phyloP scores from a whole-genome alignment of 1,140 invertebrate genomes.

The Drosophila quadrilineata region DNA sequence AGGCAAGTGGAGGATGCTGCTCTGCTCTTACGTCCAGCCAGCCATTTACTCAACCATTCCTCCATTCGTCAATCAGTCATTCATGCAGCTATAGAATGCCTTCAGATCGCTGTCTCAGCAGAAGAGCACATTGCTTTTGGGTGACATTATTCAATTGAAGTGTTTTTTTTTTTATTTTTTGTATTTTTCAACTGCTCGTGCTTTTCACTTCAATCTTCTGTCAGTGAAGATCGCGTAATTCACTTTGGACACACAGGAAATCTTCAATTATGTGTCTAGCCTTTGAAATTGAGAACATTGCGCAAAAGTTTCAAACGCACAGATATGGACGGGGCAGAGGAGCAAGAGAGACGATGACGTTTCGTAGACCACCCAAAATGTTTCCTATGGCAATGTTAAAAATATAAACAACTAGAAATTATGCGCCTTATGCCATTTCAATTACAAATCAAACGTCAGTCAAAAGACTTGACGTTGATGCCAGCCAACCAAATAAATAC shows the following conservation, averaged over 20 bases:
- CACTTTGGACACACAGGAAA: conserved; percentile 48
- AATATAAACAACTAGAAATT: conserved; percentile 58
- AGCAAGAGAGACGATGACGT: background rate
- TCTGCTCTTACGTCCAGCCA: conserved; percentile 2
- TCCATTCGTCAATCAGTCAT: conserved; percentile 16
- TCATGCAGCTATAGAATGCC: too few relatives aligned
- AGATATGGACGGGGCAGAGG: background rate
- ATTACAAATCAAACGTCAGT: conserved; percentile 74
- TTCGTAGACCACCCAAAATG: conserved; percentile 55
- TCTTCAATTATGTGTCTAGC: conserved; percentile 62
- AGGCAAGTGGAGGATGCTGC: too few relatives aligned
- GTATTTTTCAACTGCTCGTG: too few relatives aligned
- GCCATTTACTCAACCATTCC: conserved; percentile 7
- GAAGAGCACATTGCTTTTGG: conserved; percentile 34
- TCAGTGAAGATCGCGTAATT: conserved; percentile 10
- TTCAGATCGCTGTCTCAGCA: conserved; percentile 46
- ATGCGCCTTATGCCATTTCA: conserved; percentile 51
- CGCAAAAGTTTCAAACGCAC: conserved; percentile 33
- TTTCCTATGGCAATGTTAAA: conserved; percentile 19
- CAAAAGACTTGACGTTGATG: conserved; percentile 33
- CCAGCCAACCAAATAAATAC: conserved; percentile 32
- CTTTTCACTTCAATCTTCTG: conserved; percentile 45
- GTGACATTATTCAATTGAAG: conserved; percentile 69
- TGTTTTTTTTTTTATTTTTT: background rate
- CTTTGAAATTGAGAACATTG: conserved; percentile 59